Conservation (phyloP, 1,140 invertebrate species). For the Nixonia krombeini region DNA sequence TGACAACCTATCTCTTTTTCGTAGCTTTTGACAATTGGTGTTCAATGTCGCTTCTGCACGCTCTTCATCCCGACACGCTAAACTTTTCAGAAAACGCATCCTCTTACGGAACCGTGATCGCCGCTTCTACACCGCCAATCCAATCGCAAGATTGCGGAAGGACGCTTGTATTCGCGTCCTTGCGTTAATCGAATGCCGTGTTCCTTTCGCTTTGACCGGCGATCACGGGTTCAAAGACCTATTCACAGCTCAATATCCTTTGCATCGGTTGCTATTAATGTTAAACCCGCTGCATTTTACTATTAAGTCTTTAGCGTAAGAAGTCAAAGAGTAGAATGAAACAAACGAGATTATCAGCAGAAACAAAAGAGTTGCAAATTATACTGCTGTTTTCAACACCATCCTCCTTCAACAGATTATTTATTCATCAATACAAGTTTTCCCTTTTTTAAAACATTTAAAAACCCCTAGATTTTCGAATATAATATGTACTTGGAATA, state of each 20-base stretch:
- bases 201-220: constrained; percentile 24
- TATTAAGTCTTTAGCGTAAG: constrained; percentile 12
- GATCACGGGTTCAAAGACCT: constrained; percentile 29
- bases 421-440: too few relatives aligned
- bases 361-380: too few relatives aligned
- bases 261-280: constrained; percentile 19
- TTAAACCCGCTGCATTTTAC: constrained; percentile 2
- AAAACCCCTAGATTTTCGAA: too few relatives aligned
- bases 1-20: constrained; percentile 13
- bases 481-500: too few relatives aligned
- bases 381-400: too few relatives aligned
- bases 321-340: constrained; percentile 12
- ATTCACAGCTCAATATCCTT: constrained; percentile 25
- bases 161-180: constrained; percentile 25
- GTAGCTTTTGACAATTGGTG: constrained; percentile 19
- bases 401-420: too few relatives aligned
- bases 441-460: too few relatives aligned
- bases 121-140: constrained; percentile 14
- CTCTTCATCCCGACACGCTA: constrained; percentile 11
- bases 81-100: constrained; percentile 6
- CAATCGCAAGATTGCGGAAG: constrained; percentile 27
- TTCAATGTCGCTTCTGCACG: constrained; percentile 45
- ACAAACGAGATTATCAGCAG: constrained; percentile 14
- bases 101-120: too few relatives aligned
- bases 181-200: constrained; percentile 22